Evolutionary conservation across 1,140 invertebrate species (phyloP), one percentile per base, ranked within the genome.

Genomic region (Zaprionus camerounensis): DNA sequence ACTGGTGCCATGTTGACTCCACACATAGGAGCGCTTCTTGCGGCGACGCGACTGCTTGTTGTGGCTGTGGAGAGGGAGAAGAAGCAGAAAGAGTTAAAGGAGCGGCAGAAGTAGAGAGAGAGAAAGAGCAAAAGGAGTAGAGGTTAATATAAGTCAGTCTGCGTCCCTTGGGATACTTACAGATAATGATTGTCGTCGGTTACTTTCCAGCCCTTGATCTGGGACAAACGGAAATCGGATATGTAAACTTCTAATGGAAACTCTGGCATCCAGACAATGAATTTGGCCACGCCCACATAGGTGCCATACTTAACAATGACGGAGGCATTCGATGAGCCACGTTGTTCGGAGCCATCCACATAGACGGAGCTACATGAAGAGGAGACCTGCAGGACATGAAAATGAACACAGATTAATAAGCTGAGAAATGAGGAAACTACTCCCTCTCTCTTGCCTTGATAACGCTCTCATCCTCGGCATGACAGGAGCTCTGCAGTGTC

Each of bases 191-290:
- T 94, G 65, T 96, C 96, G 82, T 97, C 96, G n/a, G 97, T 96
- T 36, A 98, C 96, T 92, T 96, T 96, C 96, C 96, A 97, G 34
- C 95, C 95, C 93, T 98, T 98, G 70, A 99, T 96, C 93, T 98
- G 97, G 53, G 97, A 98, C 11, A 99, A 94, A 71, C 97, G 95
- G 55, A 96, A 95, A 93, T 99, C 98, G 2, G 96, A 95, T 1
- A 99, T 96, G 69, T 96, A 95, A 17, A 99, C 96, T 86, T 98
- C 97, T 46, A 99, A 93, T 0, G 98, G 97, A 81, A 98, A 96
- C 92, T 99, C 98, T 0, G 98, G 98, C 95, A 99, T 98, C 98
- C 98, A 99, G 0, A 99, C 98, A 9, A 96, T 97, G 92, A 99
- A 98, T 71, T 96, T 94, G 1, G 98, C 97, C 46, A 97, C 92